Base-by-base conservation (phyloP, 2,113 vertebrate genomes). In the Planiliza haematocheilus region DNA sequence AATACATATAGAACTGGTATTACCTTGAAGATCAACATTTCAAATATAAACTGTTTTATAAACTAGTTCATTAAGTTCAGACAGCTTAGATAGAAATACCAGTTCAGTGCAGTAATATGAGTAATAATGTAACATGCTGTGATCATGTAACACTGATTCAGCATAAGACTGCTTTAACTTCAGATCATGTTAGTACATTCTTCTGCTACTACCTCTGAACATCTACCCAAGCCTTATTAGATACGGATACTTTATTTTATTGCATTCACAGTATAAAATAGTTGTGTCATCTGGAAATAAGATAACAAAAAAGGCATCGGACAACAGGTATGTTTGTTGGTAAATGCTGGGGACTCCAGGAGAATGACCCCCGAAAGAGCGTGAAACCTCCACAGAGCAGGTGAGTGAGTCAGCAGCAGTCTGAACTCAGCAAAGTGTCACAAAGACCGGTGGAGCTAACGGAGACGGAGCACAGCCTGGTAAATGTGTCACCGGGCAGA, bases 321-420 rank as follows among this genome's bases (percentile, higher is more conserved):
- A 18, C 0, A 24, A n/a, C 34, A 20, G 20, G 20, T 24, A 0
- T n/a, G 53, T 11, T 37, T n/a, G 53, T 11, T 37, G 57, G 21
- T 24, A 8, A 21, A 17, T 52, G 63, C 16, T 3, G 8, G 21
- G 2, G 8, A 20, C 41, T 9, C 1, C 39, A 24, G 30, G 12
- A 24, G 46, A 49, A 42, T 14, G 34, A 62, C 12, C 41, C 42
- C 41, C 20, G 49, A 24, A 56, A 30, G 42, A 42, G n/a, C 20
- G 20, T 16, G 8, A 61, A 41, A 39, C 4, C 21, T 62, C 6
- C 16, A 30, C 10, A 11, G 67, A 70, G 10, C 43, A 55, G 56
- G 30, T 59, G 14, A 10, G 0, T 18, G 59, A 65, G 43, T 66
- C 61, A 66, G 71, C 61, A 66, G 71, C 42, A 52, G 43, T 59